A percentile compares a stretch with the other conserved stretches of the same genome.
These are phyloP conservation scores for Serranus cabrilla DNA, from an alignment of 2,797 vertebrate genomes.

Conservation along the genomic window DNA sequence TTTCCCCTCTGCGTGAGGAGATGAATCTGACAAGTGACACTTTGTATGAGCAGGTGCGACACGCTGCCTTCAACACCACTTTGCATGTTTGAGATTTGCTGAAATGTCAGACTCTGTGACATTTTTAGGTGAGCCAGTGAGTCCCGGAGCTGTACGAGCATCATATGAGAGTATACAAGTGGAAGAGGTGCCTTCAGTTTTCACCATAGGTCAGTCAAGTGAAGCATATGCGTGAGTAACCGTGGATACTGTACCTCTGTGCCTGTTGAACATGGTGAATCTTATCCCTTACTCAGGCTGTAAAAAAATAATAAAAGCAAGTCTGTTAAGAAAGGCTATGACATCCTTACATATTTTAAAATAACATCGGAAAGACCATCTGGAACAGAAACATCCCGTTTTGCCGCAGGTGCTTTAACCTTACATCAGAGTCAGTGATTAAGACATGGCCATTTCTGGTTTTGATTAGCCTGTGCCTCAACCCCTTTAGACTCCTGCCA, in stretches of 20 bases:
- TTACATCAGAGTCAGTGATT: conserved; percentile 48
- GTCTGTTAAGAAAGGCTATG: not conserved
- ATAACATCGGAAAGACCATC: conserved; percentile 33
- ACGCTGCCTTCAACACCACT: not conserved
- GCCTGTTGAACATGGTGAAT: not conserved
- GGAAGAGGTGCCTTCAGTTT: conserved; percentile 23
- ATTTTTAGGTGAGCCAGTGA: conserved; percentile 17
- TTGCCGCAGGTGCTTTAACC: conserved; percentile 41
- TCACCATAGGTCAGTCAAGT: conserved; percentile 26
- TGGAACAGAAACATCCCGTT: conserved; percentile 32
- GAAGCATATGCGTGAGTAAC: conserved; percentile 32
- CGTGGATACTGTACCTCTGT: conserved; percentile 4
- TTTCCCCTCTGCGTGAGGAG: not conserved
- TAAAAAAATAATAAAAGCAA: not conserved
- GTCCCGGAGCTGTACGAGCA: not conserved
- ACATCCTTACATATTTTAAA: conserved; percentile 20
- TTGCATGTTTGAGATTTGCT: not conserved
- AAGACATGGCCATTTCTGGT: conserved; percentile 51
- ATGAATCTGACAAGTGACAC: conserved; percentile 3
- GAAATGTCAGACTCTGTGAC: conserved; percentile 8
- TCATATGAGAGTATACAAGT: conserved; percentile 7
- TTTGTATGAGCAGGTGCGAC: conserved; percentile 13
- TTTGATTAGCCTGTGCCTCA: conserved; percentile 59
- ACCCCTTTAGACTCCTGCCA: conserved; percentile 29
- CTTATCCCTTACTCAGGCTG: not conserved